A percentile compares a stretch with the other conserved stretches of the same genome.
Conservation (phyloP, 2,888 invertebrate genomes). For the Hirtodrosophila alboralis region DNA sequence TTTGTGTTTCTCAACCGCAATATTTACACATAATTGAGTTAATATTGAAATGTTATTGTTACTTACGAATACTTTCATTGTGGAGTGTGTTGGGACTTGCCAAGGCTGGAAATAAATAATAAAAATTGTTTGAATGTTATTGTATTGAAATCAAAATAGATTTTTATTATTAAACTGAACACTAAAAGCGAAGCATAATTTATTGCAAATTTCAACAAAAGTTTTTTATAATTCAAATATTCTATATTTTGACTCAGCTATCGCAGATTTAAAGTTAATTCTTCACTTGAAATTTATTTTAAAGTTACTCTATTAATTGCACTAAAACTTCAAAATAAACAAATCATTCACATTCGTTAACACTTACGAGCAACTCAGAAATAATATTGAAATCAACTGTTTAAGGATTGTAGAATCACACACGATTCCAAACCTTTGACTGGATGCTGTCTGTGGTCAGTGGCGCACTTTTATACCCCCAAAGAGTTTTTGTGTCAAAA, state of each 20-base stretch:
- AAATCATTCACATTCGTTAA: slow-evolving; percentile 85
- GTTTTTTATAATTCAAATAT: background rate
- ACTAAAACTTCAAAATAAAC: slow-evolving; percentile 22
- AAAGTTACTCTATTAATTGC: slow-evolving; percentile 3
- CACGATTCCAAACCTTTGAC: slow-evolving; percentile 85
- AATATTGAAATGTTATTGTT: slow-evolving; percentile 26
- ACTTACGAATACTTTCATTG: slow-evolving; percentile 86
- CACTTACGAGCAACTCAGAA: slow-evolving; percentile 74
- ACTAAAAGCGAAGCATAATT: slow-evolving; percentile 9
- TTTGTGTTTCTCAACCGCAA: slow-evolving; percentile 20
- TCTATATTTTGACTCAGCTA: slow-evolving; percentile 4
- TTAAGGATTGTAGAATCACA: slow-evolving; percentile 84
- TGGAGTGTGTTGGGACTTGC: slow-evolving; percentile 63
- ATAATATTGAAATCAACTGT: slow-evolving; percentile 55
- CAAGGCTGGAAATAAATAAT: slow-evolving; percentile 66
- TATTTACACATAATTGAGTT: slow-evolving; percentile 42
- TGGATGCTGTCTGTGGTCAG: slow-evolving; percentile 85
- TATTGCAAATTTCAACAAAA: too few species aligned
- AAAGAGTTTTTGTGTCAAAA: slow-evolving; percentile 80
- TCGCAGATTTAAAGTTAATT: slow-evolving; percentile 1
- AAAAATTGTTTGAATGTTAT: slow-evolving; percentile 32
- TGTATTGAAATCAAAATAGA: slow-evolving; percentile 6
- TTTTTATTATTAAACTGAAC: slow-evolving; percentile 4
- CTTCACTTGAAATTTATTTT: slow-evolving; percentile 3
- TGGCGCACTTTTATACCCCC: slow-evolving; percentile 84